These are phyloP conservation scores for Hydrolagus colliei DNA, from an alignment of 2,797 vertebrate genomes.

Conservation along the genomic window DNA sequence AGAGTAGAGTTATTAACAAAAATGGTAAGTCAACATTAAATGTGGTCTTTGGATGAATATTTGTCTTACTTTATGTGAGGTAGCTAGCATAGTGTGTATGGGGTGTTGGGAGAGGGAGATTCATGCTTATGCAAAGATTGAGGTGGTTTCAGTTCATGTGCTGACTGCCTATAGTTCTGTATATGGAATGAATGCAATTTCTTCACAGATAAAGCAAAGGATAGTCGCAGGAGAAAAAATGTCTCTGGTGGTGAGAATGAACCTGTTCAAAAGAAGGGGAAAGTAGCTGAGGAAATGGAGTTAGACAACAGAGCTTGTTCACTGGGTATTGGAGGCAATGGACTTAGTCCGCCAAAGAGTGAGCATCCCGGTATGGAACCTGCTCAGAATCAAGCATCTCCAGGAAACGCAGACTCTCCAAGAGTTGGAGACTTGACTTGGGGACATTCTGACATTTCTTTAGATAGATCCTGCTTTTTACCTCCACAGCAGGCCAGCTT, in stretches of 20 bases:
- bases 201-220: constrained; percentile 50
- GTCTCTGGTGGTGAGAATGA: constrained; percentile 81
- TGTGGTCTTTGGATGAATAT: too few relatives aligned
- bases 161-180: too few relatives aligned
- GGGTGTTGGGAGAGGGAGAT: too few relatives aligned
- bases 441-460: constrained; percentile 24
- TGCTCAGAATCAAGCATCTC: not conserved
- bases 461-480: constrained; percentile 49
- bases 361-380: constrained; percentile 17
- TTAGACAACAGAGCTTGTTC: constrained; percentile 55
- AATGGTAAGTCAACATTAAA: too few relatives aligned
- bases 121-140: too few relatives aligned
- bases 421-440: constrained; percentile 16
- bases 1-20: too few relatives aligned
- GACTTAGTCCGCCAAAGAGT: constrained; percentile 16
- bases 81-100: too few relatives aligned
- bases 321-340: constrained; percentile 8
- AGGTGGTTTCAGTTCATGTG: too few relatives aligned
- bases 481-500: constrained; percentile 77
- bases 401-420: constrained; percentile 10
- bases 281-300: constrained; percentile 70
- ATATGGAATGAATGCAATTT: not conserved
- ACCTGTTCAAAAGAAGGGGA: constrained; percentile 83
- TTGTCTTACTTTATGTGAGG: too few relatives aligned
- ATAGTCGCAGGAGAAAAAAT: constrained; percentile 81